phyloP scores from a whole-genome alignment of 2,797 vertebrate genomes.

The Alectoris magna region DNA sequence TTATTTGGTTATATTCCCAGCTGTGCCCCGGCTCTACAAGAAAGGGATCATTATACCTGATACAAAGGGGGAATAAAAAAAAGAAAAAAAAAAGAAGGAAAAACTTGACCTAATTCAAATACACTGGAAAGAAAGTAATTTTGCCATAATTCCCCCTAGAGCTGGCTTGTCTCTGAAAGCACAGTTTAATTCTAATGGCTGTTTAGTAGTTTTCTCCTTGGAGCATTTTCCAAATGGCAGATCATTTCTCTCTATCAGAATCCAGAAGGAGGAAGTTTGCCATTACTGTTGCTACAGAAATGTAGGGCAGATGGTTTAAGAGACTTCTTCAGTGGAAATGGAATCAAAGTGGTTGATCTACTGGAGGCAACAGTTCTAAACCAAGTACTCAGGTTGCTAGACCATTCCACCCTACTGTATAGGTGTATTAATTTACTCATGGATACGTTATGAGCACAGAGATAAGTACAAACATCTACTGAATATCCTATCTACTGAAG shows the following conservation, averaged over 20 bases:
- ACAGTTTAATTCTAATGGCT: background rate
- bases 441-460: background rate
- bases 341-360: slow-evolving; percentile 1
- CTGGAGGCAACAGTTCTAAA: background rate
- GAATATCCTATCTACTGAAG: background rate
- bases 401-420: background rate
- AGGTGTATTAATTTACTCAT: background rate
- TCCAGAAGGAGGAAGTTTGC: background rate
- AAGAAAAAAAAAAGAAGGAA: background rate
- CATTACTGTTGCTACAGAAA: background rate
- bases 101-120: background rate
- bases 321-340: background rate
- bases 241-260: slow-evolving; percentile 1
- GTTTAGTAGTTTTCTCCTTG: background rate
- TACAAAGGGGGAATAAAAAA: background rate
- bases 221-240: slow-evolving; percentile 20
- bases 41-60: background rate
- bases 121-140: background rate
- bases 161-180: background rate
- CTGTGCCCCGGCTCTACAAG: background rate
- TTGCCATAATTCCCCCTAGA: background rate
- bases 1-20: background rate
- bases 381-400: background rate
- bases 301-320: slow-evolving; percentile 9
- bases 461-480: background rate